A percentile compares a stretch with the other conserved stretches of the same genome.
Evolutionary conservation across 2,797 vertebrate genomes (phyloP).

Genomic region (Ceryle rudis): DNA sequence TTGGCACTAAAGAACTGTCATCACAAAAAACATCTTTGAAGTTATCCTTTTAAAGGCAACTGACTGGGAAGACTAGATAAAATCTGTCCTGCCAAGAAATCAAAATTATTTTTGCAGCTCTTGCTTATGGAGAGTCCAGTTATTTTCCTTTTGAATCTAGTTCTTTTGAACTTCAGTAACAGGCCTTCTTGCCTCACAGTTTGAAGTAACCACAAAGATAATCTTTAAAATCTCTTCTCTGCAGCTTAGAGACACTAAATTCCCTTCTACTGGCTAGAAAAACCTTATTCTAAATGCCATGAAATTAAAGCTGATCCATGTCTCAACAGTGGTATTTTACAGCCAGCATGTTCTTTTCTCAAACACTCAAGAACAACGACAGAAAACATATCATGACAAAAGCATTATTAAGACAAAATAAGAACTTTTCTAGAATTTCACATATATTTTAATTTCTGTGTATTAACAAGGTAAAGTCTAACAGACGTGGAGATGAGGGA

Average conservation of each 20-base stretch:
- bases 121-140: neutral
- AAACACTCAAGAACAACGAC: neutral
- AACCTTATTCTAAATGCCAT: neutral
- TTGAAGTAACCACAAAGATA: neutral
- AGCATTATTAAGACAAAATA: neutral
- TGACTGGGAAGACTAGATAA: neutral
- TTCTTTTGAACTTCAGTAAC: neutral
- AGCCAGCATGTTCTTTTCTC: neutral
- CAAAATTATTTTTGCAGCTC: neutral
- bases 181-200: neutral
- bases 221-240: neutral
- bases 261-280: neutral
- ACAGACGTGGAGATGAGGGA: neutral
- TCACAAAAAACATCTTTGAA: neutral
- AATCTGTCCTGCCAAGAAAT: neutral
- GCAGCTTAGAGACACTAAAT: neutral
- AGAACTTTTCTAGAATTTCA: neutral
- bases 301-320: neutral
- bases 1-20: neutral
- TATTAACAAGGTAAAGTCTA: neutral
- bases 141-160: neutral
- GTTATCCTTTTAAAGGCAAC: neutral
- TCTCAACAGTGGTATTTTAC: neutral
- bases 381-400: neutral
- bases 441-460: neutral